Conservation (phyloP, 2,797 vertebrate genomes). For the Bufotes viridis region DNA sequence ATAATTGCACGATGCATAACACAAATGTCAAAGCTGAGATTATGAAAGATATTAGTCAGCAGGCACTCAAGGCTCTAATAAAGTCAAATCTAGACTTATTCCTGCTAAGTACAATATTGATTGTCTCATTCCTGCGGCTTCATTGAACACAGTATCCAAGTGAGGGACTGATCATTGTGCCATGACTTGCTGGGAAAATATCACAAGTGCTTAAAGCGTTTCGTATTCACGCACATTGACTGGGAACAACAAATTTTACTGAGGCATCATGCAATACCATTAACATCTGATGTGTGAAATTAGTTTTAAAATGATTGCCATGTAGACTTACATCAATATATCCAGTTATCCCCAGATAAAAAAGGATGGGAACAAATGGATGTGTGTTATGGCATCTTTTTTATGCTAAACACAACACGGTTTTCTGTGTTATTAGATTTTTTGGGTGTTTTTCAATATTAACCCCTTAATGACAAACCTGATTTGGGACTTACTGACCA, state of each 20-base stretch:
- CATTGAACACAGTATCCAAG: constrained; percentile 20
- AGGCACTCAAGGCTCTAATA: constrained; percentile 42
- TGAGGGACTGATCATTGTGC: constrained; percentile 14
- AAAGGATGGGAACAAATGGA: constrained; percentile 36
- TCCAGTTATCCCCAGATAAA: constrained; percentile 23
- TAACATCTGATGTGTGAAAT: constrained; percentile 58
- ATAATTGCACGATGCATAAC: constrained; percentile 26
- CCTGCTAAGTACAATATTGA: constrained; percentile 50
- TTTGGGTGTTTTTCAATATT: not conserved
- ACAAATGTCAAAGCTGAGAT: constrained; percentile 29
- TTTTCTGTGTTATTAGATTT: not conserved
- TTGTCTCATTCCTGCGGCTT: constrained; percentile 18
- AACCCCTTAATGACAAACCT: no score
- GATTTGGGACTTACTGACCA: no score
- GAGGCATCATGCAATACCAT: constrained; percentile 16
- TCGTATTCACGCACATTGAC: constrained; percentile 13
- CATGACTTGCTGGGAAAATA: constrained; percentile 35
- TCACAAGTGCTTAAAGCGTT: constrained; percentile 29
- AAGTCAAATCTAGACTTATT: constrained; percentile 28
- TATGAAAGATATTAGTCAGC: constrained; percentile 50
- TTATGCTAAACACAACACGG: not conserved
- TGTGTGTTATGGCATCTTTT: constrained; percentile 2
- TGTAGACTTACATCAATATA: constrained; percentile 16
- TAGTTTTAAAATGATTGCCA: constrained; percentile 40
- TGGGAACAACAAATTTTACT: constrained; percentile 20